Conservation (phyloP, 1,140 invertebrate species). For the Dysdera silvatica region DNA sequence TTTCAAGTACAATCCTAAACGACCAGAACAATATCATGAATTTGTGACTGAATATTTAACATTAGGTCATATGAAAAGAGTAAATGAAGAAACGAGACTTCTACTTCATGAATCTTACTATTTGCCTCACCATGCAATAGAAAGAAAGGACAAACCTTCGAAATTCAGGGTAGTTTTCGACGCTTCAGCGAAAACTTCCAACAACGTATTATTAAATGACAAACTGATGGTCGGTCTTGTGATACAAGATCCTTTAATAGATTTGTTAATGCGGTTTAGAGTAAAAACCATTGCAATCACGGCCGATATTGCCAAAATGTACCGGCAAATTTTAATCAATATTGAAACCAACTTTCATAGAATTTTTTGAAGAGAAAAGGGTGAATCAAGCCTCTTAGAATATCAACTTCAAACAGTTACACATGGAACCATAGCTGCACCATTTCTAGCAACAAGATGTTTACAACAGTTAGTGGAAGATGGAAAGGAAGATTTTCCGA, state of each 20-base stretch:
- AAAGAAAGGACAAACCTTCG: slow-evolving; percentile 29
- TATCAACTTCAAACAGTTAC: slow-evolving; percentile 39
- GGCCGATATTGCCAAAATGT: slow-evolving; percentile 44
- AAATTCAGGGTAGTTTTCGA: neutral
- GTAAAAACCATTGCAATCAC: slow-evolving; percentile 33
- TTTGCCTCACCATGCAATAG: slow-evolving; percentile 39
- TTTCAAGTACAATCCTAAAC: neutral
- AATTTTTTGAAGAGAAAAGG: slow-evolving; percentile 41
- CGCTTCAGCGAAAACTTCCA: slow-evolving; percentile 1
- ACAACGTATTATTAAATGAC: neutral
- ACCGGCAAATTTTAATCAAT: slow-evolving; percentile 40
- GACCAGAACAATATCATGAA: neutral
- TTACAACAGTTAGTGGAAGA: slow-evolving; percentile 35
- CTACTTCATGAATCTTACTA: slow-evolving; percentile 15
- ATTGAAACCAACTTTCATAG: slow-evolving; percentile 40
- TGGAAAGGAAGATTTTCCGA: slow-evolving; percentile 30
- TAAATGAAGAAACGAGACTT: neutral
- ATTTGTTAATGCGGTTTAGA: slow-evolving; percentile 34
- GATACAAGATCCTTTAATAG: slow-evolving; percentile 31
- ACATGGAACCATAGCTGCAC: slow-evolving; percentile 39
- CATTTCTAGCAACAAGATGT: slow-evolving; percentile 37
- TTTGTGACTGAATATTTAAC: neutral
- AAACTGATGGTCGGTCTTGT: neutral
- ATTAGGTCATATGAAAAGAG: neutral
- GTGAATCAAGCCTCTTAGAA: slow-evolving; percentile 34